phyloP scores from a whole-genome alignment of 2,113 vertebrate genomes.

The Microcebus lehilahytsara region DNA sequence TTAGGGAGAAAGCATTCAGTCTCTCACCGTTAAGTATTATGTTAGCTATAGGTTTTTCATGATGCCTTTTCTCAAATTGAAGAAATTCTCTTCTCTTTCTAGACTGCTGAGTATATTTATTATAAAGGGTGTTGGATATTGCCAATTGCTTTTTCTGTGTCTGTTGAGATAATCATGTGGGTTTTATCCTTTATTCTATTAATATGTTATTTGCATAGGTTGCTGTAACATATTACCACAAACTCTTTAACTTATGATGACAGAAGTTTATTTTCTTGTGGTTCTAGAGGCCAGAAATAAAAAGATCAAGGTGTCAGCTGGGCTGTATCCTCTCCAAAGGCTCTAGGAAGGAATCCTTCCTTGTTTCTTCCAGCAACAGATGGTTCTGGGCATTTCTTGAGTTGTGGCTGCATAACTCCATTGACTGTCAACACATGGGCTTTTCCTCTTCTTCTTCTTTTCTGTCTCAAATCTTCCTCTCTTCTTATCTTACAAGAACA shows the following conservation, averaged over 20 bases:
- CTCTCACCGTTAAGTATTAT: not conserved
- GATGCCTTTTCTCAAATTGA: not conserved
- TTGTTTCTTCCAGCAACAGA: not conserved
- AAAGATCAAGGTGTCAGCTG: not conserved
- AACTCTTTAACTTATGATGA: not conserved
- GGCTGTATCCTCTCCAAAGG: not conserved
- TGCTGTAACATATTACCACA: not conserved
- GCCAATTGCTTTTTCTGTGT: not conserved
- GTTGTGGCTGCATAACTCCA: not conserved
- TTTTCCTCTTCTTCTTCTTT: not conserved
- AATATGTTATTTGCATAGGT: not conserved
- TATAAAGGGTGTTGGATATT: not conserved
- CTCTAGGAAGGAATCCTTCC: not conserved
- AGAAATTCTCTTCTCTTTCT: not conserved
- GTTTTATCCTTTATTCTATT: not conserved
- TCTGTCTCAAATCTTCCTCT: not conserved
- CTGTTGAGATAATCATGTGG: not conserved
- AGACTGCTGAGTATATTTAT: not conserved
- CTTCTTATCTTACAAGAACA: not conserved
- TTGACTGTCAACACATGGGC: not conserved
- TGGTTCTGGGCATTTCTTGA: rapidly evolving
- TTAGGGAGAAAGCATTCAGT: not conserved
- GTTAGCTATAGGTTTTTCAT: not conserved
- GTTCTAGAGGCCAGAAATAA: not conserved
- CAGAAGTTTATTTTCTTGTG: not conserved